Conservation (phyloP, 2,113 vertebrate species). For the Xenus cinereus region DNA sequence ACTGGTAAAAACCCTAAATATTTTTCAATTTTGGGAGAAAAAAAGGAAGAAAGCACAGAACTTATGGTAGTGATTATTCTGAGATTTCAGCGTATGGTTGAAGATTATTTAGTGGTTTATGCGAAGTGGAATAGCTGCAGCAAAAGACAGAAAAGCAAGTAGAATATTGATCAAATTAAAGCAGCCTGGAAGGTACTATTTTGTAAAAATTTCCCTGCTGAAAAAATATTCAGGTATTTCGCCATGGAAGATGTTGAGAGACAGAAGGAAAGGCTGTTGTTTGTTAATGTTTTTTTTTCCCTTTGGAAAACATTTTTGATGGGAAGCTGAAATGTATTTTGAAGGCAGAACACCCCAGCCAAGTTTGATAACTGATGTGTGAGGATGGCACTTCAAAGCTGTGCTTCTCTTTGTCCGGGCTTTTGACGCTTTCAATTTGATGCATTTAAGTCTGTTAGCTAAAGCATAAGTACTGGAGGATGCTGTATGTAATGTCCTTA, state of each 20-base stretch:
- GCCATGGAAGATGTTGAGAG: neutral
- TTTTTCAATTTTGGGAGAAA: neutral
- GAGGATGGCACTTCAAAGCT: neutral
- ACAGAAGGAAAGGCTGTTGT: neutral
- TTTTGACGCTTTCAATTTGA: neutral
- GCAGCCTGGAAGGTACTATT: neutral
- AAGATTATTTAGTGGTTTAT: slow-evolving; percentile 14
- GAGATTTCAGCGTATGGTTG: neutral
- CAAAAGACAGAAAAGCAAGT: neutral
- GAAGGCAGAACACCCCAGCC: neutral
- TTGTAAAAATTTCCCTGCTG: neutral
- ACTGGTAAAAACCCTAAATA: neutral
- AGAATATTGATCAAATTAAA: neutral
- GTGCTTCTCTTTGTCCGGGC: neutral
- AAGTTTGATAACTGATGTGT: neutral
- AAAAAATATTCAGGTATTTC: neutral
- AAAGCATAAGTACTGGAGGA: neutral
- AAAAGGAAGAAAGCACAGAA: neutral
- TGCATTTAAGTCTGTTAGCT: neutral
- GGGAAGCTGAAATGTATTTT: neutral
- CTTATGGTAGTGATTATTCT: neutral
- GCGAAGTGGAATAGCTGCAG: neutral
- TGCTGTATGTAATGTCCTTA: neutral
- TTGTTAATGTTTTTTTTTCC: neutral
- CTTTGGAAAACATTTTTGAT: neutral